Percentiles rank a stretch among this genome's conserved stretches.
These are phyloP conservation scores for Nannospalax galili DNA, from an alignment of 2,113 vertebrate species.

Conservation along the genomic window DNA sequence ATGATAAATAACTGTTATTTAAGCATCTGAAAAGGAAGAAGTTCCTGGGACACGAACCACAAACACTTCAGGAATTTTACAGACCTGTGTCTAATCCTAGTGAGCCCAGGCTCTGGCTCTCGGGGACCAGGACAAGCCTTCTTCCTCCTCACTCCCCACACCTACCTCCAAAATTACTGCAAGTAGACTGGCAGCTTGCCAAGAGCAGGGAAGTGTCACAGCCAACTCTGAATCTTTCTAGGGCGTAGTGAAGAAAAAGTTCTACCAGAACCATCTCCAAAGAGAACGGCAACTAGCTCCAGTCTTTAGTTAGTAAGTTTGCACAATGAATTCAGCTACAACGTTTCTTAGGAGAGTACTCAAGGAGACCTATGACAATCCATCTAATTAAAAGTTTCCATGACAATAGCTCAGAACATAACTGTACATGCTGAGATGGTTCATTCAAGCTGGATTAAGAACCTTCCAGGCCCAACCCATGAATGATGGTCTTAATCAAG, in stretches of 20 bases:
- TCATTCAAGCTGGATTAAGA: neutral
- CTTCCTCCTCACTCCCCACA: neutral
- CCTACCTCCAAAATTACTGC: neutral
- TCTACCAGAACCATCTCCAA: neutral
- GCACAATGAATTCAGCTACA: neutral
- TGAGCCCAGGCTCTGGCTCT: neutral
- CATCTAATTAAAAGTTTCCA: neutral
- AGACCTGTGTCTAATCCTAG: neutral
- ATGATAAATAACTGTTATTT: slow-evolving; percentile 20
- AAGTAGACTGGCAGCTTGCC: neutral
- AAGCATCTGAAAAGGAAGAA: neutral
- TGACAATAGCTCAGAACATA: neutral
- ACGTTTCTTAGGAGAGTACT: neutral
- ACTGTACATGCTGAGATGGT: neutral
- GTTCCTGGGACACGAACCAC: neutral
- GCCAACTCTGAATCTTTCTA: neutral
- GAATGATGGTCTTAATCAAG: neutral
- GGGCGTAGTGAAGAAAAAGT: neutral
- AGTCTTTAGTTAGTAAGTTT: neutral
- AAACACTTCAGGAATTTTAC: neutral
- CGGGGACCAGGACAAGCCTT: neutral
- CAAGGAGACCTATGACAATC: neutral
- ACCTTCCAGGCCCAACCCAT: neutral
- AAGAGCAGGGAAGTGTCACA: neutral
- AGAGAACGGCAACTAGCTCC: neutral